Evolutionary conservation across 1,140 invertebrate genomes (phyloP), one percentile per base, ranked within the genome.

Genomic region (Capitella teleta): DNA sequence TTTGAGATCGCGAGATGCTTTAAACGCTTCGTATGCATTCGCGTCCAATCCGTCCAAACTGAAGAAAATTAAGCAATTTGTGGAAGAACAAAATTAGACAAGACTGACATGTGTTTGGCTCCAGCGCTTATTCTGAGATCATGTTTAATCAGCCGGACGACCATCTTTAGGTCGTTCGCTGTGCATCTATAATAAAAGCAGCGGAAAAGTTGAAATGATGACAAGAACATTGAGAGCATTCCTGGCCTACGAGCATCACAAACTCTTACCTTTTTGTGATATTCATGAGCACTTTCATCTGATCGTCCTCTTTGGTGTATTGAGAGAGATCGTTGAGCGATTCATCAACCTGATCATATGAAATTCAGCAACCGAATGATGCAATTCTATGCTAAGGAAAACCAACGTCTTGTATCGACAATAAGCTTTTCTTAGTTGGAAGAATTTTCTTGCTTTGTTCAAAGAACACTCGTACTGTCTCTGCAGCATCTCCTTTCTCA

Each of bases 111-210:
- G 62, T 90, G 87, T 70, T 93, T 90, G 1, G 89, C 82, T 4
- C 90, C 88, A 30, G 88, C 84, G 67, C 91, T 91, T 47, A 94
- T 94, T 57, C 87, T 75, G 37, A 95, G 73, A 72, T 95, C 91
- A 60, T 87, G 85, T 73, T 91, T 92, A 5, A 94, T 84, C 28
- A 94, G 69, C 14, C 90, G 74, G 8, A 94, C 81, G 6, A 93
- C 74, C 76, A 84, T 87, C 74, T 84, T 87, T 42, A 94, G 69
- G 70, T 95, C 90, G 66, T 87, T 80, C 2, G 75, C 64, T 14
- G 87, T 91, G 58, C 86, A 88, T 65, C 82, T 85, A 51, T 49
- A 74, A 74, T 52, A 53, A 42, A 50, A 58, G 52, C n/a, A 24
- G 24, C 40, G 14, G 24, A 46, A 2, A 24, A 5, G 3, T 14